Conservation (phyloP, 2,888 invertebrate species). For the Cerceris rybyensis region DNA sequence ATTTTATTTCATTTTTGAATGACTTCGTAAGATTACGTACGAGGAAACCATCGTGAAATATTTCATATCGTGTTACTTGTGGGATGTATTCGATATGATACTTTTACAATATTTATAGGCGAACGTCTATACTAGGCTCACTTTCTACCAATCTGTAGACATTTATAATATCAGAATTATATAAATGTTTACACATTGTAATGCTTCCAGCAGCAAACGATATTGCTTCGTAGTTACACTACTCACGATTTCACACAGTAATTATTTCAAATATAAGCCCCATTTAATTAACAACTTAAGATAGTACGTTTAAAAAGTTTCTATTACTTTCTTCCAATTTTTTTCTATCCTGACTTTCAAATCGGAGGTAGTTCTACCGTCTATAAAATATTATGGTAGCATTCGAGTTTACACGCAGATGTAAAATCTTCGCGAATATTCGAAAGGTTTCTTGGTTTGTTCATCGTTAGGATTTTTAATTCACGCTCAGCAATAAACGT, state of each 20-base stretch:
- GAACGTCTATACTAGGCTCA: slow-evolving; percentile 16
- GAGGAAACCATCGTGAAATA: slow-evolving; percentile 51
- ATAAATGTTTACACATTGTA: slow-evolving; percentile 39
- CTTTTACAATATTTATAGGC: slow-evolving; percentile 16
- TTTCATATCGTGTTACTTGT: slow-evolving; percentile 48
- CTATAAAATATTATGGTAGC: too few relatives aligned
- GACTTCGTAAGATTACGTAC: slow-evolving; percentile 50
- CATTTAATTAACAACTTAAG: too few relatives aligned
- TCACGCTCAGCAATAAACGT: background rate
- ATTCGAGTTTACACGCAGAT: too few relatives aligned
- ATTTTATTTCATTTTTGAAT: slow-evolving; percentile 20
- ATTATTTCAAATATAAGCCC: too few relatives aligned
- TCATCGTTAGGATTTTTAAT: background rate
- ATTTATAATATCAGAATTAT: slow-evolving; percentile 43
- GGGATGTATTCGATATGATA: slow-evolving; percentile 43
- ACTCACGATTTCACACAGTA: background rate
- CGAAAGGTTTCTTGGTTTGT: too few relatives aligned
- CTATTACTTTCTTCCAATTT: too few relatives aligned
- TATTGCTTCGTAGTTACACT: background rate
- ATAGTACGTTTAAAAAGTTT: too few relatives aligned
- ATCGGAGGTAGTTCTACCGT: too few relatives aligned
- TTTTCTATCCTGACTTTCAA: too few relatives aligned
- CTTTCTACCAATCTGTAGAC: slow-evolving; percentile 54
- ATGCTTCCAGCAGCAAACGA: slow-evolving; percentile 1
- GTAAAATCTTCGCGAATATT: too few relatives aligned